Evolutionary conservation across 2,888 invertebrate species (phyloP), one percentile per base, ranked within the genome.

Genomic region (Chaetogeoica ovagalla): DNA sequence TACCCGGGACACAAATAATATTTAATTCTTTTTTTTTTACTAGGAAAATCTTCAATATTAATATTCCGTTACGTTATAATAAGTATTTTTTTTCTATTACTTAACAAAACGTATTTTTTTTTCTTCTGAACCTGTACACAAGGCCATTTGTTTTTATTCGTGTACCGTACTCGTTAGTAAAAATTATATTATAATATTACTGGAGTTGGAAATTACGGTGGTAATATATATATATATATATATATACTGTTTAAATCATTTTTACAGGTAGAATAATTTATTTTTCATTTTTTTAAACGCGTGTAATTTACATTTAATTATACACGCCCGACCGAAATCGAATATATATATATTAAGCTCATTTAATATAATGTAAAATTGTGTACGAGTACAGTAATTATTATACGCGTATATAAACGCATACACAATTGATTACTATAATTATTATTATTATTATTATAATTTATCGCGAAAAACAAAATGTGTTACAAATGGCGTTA

Each of bases 231-330:
- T n/a, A n/a, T n/a, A n/a, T n/a, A n/a, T n/a, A n/a, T n/a, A n/a
- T n/a, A n/a, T n/a, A n/a, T 11, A n/a, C 9, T 30, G 9, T 60
- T 48, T 48, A 37, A 62, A 73, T 73, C 3, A 63, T 52, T 73
- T 30, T 21, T 43, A 37, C n/a, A 9, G 15, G 48, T 52, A 37
- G n/a, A n/a, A 52, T 62, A 62, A 19, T 52, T 63, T 73, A n/a
- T 63, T 73, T 73, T 52, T 52, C n/a, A 62, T 72, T 72, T 72
- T 11, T 9, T 23, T 19, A 60, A n/a, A 30, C 30, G 30, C 59
- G 6, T 11, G 43, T 9, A 23, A 60, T 60, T 60, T 60, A 43
- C 19, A 23, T 55, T 62, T 72, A 62, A 48, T 72, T 72, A 62
- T 48, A 7, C 39, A 8, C 39, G 4, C 5, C 21, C 30, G 15